Base-by-base conservation (phyloP, 2,888 invertebrate genomes). In the Tridacna crocea region DNA sequence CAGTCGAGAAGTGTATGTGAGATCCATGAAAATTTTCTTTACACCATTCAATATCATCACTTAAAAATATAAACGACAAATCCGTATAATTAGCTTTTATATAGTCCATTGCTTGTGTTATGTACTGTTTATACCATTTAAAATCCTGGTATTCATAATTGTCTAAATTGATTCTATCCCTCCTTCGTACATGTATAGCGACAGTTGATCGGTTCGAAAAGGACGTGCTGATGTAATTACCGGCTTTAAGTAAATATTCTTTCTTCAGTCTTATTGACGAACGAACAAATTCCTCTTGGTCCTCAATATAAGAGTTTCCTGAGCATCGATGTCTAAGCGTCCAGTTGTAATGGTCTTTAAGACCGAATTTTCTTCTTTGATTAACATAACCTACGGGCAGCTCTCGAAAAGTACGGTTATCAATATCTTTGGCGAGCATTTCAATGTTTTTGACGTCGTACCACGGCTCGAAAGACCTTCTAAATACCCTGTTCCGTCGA, bases 161-260 rank as follows among this genome's bases (percentile, higher is more conserved):
- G 12, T 47, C 27, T n/a, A 68, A 36, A 36, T 36, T 36, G 8
- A 36, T 46, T 22, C 27, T 46, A 46, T 68, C 68, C 13, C 46
- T 68, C 46, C 68, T 46, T 27, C 68, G 24, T 46, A 68, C 47
- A 27, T 68, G 68, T 17, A 68, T 68, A 1, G 68, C 68, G n/a
- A 68, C 68, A 2, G 68, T 46, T 47, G 68, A 27, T 19, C 68
- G 46, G 24, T 68, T 68, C 46, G 22, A n/a, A 22, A 68, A 68
- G 46, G 36, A n/a, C 4, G 46, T 19, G 11, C 46, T 10, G 22
- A 68, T 46, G 46, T 27, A 68, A n/a, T 27, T 3, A 12, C 27
- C 46, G 1, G 27, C 47, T 17, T 24, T 46, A 17, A 0, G 15
- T 19, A 46, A 11, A 11, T n/a, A 13, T 17, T 68, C n/a, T 17